Base-by-base conservation (phyloP, 1,140 invertebrate species). In the Sinonovacula constricta region DNA sequence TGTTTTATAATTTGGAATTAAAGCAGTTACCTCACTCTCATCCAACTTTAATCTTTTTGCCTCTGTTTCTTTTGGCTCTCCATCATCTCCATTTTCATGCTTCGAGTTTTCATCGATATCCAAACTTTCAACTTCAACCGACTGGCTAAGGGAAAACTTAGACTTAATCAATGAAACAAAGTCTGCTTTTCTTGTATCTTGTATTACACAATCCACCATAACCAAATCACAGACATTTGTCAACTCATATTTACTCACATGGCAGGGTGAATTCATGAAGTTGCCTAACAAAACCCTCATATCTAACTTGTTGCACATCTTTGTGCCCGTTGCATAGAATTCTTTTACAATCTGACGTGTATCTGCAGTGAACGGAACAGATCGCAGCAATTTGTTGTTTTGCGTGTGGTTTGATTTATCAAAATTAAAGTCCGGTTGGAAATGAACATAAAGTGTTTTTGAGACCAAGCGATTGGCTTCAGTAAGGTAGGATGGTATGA, bases 381-480 rank as follows among this genome's bases (percentile, higher is more conserved):
- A 39, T 22, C 57, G 49, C 3, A 78, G 30, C 0, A 81, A 30
- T 26, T 71, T 56, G 31, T 65, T 63, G 14, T 63, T 51, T 2
- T 26, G 15, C n/a, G 22, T 26, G 14, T 39, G 34, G 15, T 54
- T 36, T 34, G 26, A 65, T 34, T 30, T 66, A 18, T 45, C 31
- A 14, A 10, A 14, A 30, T n/a, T 28, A n/a, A 28, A 14, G 26
- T 18, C 34, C 53, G 84, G 84, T 15, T 85, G 83, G 18, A 87
- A 63, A 51, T 81, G 83, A 33, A 87, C 79, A 54, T 87, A 87
- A 1, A 84, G 53, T 18, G 84, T 85, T 24, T 82, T 81, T 14
- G 65, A 68, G 14, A 83, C 77, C 18, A 77, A 24, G n/a, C 69
- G 60, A 30, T 81, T 75, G 0, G 81, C 34, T n/a, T 78, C 69